Evolutionary conservation across 2,797 vertebrate genomes (phyloP), one percentile per base, ranked within the genome.

Genomic region (Rhynchotus rufescens): DNA sequence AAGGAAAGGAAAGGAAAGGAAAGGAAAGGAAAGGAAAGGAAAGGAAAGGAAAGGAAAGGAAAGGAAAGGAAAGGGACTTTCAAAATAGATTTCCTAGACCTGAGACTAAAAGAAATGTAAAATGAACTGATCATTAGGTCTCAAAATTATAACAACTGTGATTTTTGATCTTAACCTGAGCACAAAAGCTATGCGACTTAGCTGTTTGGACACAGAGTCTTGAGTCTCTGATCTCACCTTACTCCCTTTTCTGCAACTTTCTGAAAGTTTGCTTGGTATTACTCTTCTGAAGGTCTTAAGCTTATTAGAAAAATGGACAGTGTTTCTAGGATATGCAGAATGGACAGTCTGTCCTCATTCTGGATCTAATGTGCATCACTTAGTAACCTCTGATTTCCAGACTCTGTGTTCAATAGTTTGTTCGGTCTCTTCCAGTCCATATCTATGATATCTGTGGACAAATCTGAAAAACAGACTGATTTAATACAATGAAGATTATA

Each of bases 221-320:
- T 49, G 21, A 4, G 7, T 6, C 57, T 0, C 0, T 19, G 30
- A 32, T 42, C n/a, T 44, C 57, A 67, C 12, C 21, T 52, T 3
- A 15, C 56, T 47, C 42, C 14, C 47, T 51, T 44, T 66, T n/a
- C 10, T 76, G 47, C 34, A 80, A 5, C 38, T 23, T 0, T 17
- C n/a, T n/a, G n/a, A n/a, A n/a, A n/a, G 42, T 79, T 84, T 79
- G 3, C 42, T 17, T 36, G 34, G 21, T 3, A 1, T 89, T 47
- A 84, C 8, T 32, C 56, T 81, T 68, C 32, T 40, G 30, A 36
- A 65, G 17, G 38, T 66, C 59, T 75, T 32, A 38, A 36, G 17
- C 52, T 60, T 56, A 10, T 52, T 45, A 28, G 17, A 44, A 76
- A 69, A 51, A 10, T 15, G 21, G 59, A 49, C 23, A 49, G 47